Base-by-base conservation (phyloP, 2,888 invertebrate genomes). In the Masnerella sp. region DNA sequence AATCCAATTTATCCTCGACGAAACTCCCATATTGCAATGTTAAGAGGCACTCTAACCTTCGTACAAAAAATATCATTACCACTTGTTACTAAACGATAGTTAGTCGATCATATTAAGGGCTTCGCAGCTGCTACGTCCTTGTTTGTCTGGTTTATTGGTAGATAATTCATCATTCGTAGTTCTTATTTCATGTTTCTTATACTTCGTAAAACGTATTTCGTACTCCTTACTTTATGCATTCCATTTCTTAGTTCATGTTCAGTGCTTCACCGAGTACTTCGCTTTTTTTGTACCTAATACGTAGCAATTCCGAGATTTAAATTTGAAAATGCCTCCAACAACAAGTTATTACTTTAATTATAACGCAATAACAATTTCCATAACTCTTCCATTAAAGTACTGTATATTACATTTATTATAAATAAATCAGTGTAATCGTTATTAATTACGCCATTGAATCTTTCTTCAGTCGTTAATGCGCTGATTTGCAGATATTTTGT, bases 81-180 rank as follows among this genome's bases (percentile, higher is more conserved):
- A 38, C 38, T 40, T 20, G 40, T 3, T 18, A 40, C 20, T 20
- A 40, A 40, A 18, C 40, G n/a, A 12, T 40, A 20, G 20, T 20
- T 40, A 40, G 18, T 20, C 20, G 20, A 20, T 40, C 40, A 1
- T 20, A 40, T 20, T 40, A 20, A 40, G 20, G 11, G 18, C 20
- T n/a, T 40, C 11, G 40, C 18, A 38, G 17, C 38, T 38, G 17
- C 17, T 38, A 38, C 40, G 8, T 20, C 20, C n/a, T 38, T 40
- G 17, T 40, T 40, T 20, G 40, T 17, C 20, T 4, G 5, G 40
- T 4, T 40, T 40, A 40, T 40, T 4, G 40, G 20, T 11, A 40
- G 40, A 40, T 40, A 40, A 17, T 40, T 40, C 40, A 40, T 40
- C 40, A 40, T 40, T 40, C 40, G 40, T 40, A 40, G 40, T 20